Conservation (phyloP, 2,113 vertebrate genomes). For the Trichechus manatus region DNA sequence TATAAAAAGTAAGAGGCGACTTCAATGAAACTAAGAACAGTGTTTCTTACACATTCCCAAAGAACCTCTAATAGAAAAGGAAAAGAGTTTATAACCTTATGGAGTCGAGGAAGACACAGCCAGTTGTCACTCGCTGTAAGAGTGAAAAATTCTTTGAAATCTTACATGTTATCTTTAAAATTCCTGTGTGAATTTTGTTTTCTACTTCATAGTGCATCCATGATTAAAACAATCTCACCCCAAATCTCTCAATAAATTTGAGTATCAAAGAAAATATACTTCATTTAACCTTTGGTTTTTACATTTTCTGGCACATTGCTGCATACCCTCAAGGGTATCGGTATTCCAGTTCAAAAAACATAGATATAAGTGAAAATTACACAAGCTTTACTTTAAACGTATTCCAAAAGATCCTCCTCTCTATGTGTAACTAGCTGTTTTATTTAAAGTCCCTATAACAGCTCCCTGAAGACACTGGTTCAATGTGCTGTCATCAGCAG, state of each 20-base stretch:
- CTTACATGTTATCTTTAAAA: not conserved
- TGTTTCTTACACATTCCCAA: not conserved
- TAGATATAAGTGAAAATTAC: not conserved
- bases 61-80: not conserved
- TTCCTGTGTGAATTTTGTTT: not conserved
- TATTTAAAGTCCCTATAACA: not conserved
- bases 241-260: conserved; percentile 20
- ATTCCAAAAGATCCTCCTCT: not conserved
- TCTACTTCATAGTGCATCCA: not conserved
- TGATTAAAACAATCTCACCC: conserved; percentile 27
- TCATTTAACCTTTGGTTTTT: not conserved
- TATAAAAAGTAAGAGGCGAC: not conserved
- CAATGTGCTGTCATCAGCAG: not conserved
- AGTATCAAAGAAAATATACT: not conserved
- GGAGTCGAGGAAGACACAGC: not conserved
- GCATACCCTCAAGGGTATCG: not conserved
- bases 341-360: not conserved
- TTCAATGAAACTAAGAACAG: not conserved
- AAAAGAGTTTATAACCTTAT: not conserved
- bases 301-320: not conserved
- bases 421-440: not conserved
- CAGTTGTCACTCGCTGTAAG: not conserved
- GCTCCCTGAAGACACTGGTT: not conserved
- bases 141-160: not conserved
- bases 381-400: not conserved